phyloP scores from a whole-genome alignment of 2,797 vertebrate species.

The Calcarius lapponicus region DNA sequence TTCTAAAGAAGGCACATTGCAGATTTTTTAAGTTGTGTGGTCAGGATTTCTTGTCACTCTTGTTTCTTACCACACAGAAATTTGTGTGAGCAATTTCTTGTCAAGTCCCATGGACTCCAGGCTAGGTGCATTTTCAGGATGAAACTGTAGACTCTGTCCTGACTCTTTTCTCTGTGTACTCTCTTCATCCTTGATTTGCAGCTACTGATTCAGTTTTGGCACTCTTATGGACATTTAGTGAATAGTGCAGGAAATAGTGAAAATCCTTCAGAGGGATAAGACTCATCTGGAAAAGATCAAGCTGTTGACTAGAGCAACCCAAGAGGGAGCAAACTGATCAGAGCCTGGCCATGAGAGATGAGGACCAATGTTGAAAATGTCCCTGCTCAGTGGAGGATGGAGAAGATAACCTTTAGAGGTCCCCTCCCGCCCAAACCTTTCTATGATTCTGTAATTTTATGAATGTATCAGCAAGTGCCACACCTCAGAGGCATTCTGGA shows the following conservation, averaged over 20 bases:
- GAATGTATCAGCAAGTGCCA: neutral
- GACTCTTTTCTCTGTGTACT: neutral
- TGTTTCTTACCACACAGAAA: neutral
- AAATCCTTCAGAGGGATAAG: neutral
- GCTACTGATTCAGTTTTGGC: neutral
- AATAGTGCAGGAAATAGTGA: neutral
- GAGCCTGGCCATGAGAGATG: accelerated
- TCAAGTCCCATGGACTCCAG: neutral
- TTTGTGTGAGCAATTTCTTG: neutral
- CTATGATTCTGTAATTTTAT: neutral
- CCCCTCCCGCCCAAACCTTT: neutral
- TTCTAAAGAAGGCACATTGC: neutral
- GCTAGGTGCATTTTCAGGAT: neutral
- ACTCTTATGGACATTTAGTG: neutral
- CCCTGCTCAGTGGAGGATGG: neutral
- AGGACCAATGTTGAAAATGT: neutral
- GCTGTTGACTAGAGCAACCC: neutral
- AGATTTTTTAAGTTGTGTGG: neutral
- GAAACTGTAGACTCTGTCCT: neutral
- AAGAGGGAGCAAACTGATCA: neutral
- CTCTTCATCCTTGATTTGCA: neutral
- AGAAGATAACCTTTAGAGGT: neutral
- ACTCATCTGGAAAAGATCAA: neutral
- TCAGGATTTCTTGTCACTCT: neutral
- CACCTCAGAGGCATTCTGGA: neutral